phyloP scores from a whole-genome alignment of 2,888 invertebrate species.

The Synergus laeviventris region DNA sequence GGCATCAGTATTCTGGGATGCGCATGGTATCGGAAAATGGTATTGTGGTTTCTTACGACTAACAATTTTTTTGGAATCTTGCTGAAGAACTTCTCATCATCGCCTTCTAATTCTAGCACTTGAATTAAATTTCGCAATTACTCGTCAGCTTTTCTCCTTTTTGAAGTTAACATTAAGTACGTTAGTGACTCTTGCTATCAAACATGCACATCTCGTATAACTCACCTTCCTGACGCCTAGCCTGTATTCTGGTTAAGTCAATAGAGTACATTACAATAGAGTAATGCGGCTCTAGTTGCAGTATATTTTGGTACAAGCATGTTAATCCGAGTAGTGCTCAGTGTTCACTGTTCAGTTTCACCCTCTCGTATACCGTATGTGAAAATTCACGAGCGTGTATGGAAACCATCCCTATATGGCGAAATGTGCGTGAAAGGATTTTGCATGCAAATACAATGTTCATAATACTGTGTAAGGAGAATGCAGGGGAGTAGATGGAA shows the following conservation, averaged over 20 bases:
- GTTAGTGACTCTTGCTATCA: background rate
- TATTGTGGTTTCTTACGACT: too few species aligned
- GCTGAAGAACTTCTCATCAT: too few species aligned
- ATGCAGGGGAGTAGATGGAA: constrained; percentile 39
- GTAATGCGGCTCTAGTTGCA: constrained; percentile 48
- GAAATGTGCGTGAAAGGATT: constrained; percentile 31
- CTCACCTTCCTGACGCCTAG: background rate
- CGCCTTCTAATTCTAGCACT: too few species aligned
- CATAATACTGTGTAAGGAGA: constrained; percentile 53
- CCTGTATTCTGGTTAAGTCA: constrained; percentile 39
- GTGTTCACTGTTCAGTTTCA: constrained; percentile 1
- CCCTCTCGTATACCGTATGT: constrained; percentile 2
- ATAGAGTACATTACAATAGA: constrained; percentile 52
- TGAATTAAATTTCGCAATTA: background rate
- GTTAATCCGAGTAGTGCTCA: constrained; percentile 8
- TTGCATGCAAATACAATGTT: constrained; percentile 26
- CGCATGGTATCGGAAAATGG: too few species aligned
- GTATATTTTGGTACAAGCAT: constrained; percentile 54
- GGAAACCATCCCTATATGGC: constrained; percentile 14
- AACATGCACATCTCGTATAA: background rate
- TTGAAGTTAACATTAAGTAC: background rate
- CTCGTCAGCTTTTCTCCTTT: background rate
- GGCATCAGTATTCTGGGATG: too few species aligned
- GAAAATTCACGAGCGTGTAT: constrained; percentile 13
- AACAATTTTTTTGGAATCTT: too few species aligned